A percentile compares a stretch with the other conserved stretches of the same genome.
These are phyloP conservation scores for Drosophila elegans DNA, from an alignment of 1,140 invertebrate species.

Conservation along the genomic window DNA sequence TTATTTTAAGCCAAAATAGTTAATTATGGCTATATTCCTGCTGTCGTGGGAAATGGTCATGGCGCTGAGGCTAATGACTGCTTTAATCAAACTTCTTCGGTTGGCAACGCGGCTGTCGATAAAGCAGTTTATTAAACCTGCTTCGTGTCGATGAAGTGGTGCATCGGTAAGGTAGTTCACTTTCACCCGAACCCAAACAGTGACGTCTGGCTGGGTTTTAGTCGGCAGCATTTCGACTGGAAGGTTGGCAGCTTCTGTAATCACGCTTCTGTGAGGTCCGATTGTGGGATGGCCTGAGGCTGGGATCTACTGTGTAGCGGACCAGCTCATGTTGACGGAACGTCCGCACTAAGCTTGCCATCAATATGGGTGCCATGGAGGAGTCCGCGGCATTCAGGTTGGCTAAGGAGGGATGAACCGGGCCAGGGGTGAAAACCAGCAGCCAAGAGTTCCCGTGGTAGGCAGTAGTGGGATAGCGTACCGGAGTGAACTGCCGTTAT, in stretches of 20 bases:
- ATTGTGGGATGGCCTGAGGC: conserved; percentile 94
- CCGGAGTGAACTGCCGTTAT: conserved; percentile 93
- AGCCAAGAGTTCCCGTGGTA: conserved; percentile 98
- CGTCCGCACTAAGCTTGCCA: conserved; percentile 95
- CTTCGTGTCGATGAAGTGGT: conserved; percentile 1
- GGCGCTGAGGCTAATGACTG: too few relatives aligned
- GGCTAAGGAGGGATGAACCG: conserved; percentile 96
- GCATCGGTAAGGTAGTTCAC: conserved; percentile 13
- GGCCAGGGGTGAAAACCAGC: conserved; percentile 98
- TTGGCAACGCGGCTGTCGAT: too few relatives aligned
- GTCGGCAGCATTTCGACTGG: conserved; percentile 87
- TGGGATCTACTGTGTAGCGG: conserved; percentile 89
- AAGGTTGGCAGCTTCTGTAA: conserved; percentile 96
- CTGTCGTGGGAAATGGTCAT: too few relatives aligned
- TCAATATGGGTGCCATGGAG: conserved; percentile 95
- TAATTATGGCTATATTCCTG: too few relatives aligned
- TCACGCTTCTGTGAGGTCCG: conserved; percentile 96
- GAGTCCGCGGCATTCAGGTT: conserved; percentile 94
- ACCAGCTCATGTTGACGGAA: conserved; percentile 91
- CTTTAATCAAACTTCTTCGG: too few relatives aligned
- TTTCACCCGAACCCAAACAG: neutral
- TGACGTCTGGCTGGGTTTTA: neutral
- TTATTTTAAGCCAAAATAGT: too few relatives aligned
- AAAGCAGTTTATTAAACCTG: neutral
- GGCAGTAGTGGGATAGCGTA: conserved; percentile 99